Evolutionary conservation across 2,888 invertebrate species (phyloP).

Genomic region (Trichogramma dendrolimi): DNA sequence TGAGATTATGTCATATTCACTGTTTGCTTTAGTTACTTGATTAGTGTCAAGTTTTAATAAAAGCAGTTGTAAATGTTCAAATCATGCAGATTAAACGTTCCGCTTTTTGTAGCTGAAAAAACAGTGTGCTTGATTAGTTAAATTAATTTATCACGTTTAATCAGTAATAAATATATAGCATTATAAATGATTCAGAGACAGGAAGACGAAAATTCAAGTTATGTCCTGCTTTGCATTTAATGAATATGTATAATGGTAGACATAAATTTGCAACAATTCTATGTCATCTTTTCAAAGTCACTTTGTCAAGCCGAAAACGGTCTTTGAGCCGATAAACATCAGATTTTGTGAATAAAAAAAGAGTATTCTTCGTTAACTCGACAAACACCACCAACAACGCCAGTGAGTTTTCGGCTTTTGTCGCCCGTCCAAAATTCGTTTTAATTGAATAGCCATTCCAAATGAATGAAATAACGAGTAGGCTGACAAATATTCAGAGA

Average conservation of each 20-base stretch:
- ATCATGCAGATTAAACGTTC: too few relatives aligned
- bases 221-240: conserved; percentile 18
- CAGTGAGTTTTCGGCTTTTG: background rate
- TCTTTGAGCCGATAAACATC: conserved; percentile 26
- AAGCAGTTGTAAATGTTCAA: too few relatives aligned
- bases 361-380: conserved; percentile 23
- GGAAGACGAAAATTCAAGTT: conserved; percentile 9
- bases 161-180: too few relatives aligned
- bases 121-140: too few relatives aligned
- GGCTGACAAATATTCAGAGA: conserved; percentile 10
- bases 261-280: conserved; percentile 11
- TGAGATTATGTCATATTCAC: too few relatives aligned
- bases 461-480: conserved; percentile 21
- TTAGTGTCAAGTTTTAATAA: too few relatives aligned
- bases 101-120: too few relatives aligned
- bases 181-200: too few relatives aligned
- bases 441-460: conserved; percentile 28
- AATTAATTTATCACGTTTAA: too few relatives aligned
- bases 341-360: conserved; percentile 18
- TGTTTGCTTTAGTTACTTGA: too few relatives aligned
- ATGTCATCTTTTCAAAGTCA: conserved; percentile 27
- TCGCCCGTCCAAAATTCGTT: conserved; percentile 29
- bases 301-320: conserved; percentile 25
- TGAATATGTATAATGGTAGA: conserved; percentile 24
- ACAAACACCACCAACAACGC: conserved; percentile 10